These are phyloP conservation scores for Calonectris borealis DNA, from an alignment of 2,113 vertebrate species.

Conservation along the genomic window DNA sequence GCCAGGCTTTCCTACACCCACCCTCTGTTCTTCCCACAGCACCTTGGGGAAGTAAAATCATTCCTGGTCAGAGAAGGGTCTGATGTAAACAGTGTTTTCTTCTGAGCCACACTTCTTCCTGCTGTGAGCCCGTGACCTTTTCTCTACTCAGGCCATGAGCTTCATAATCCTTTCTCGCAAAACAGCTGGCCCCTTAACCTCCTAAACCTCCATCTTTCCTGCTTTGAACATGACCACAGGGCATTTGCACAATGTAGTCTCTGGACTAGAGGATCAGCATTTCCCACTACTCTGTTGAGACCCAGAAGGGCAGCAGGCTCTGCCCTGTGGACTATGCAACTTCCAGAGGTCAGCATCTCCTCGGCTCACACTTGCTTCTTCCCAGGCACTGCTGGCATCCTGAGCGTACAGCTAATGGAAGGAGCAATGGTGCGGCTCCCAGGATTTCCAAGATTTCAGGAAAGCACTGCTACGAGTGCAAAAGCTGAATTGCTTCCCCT, in stretches of 20 bases:
- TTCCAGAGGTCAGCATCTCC: not conserved
- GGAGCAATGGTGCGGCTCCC: not conserved
- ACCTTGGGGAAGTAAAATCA: not conserved
- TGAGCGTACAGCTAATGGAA: not conserved
- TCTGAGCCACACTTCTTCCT: not conserved
- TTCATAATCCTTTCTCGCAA: not conserved
- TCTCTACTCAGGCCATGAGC: not conserved
- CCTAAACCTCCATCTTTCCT: not conserved
- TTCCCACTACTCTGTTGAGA: not conserved
- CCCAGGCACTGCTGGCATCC: not conserved
- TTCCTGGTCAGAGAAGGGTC: not conserved
- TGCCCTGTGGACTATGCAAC: not conserved
- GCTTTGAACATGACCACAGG: not conserved
- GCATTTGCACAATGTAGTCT: not conserved
- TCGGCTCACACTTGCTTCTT: not conserved
- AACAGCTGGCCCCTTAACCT: not conserved
- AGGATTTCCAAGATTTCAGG: not conserved
- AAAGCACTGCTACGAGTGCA: not conserved
- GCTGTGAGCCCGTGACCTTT: not conserved
- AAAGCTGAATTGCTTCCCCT: not conserved
- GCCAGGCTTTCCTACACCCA: not conserved
- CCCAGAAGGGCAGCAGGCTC: not conserved
- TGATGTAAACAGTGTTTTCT: not conserved
- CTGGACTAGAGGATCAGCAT: not conserved
- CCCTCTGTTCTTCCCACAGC: not conserved